phyloP scores from a whole-genome alignment of 2,113 vertebrate species.

The Otolemur garnettii region DNA sequence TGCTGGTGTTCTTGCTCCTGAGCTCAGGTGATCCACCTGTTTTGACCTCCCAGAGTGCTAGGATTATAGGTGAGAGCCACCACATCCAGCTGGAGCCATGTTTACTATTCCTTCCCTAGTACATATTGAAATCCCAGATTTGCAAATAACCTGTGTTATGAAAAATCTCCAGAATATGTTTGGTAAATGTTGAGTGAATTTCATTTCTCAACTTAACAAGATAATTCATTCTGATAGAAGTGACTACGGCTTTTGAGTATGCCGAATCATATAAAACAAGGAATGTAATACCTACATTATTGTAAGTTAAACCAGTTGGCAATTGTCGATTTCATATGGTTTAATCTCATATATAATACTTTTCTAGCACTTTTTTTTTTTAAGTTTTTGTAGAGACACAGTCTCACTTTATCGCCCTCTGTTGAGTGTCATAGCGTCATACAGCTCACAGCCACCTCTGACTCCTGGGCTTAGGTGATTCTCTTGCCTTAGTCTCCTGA shows the following conservation, averaged over 20 bases:
- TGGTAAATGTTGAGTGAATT: conserved; percentile 1
- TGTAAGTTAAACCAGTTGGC: not conserved
- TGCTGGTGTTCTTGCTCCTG: too few species aligned
- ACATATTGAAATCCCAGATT: not conserved
- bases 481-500: too few species aligned
- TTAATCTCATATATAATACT: not conserved
- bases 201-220: not conserved
- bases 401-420: too few species aligned
- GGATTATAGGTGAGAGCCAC: too few species aligned
- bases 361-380: not conserved
- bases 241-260: not conserved
- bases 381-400: too few species aligned
- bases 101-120: not conserved
- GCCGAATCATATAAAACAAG: not conserved
- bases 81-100: not conserved
- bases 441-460: too few species aligned
- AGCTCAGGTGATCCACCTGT: too few species aligned
- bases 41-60: too few species aligned
- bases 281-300: not conserved
- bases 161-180: conserved; percentile 5
- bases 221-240: not conserved
- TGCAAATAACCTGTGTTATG: not conserved
- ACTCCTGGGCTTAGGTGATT: too few species aligned
- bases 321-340: not conserved
- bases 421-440: too few species aligned